Conservation (phyloP, 2,797 vertebrate genomes). For the Bryconaethiops microstoma region DNA sequence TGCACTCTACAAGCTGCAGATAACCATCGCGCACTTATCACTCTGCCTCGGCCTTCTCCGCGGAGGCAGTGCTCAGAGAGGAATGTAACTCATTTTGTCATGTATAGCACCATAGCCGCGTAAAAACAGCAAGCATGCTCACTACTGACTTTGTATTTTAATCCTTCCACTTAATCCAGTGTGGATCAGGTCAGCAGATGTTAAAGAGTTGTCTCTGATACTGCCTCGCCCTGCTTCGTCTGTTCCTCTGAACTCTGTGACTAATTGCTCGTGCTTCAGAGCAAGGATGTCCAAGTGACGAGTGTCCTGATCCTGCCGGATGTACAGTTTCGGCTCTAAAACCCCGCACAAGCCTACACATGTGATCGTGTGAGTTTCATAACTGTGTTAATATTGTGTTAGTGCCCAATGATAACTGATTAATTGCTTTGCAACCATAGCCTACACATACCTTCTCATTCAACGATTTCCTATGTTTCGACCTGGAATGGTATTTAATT, state of each 20-base stretch:
- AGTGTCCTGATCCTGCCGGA: too few relatives aligned
- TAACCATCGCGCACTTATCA: conserved; percentile 30
- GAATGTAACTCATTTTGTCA: conserved; percentile 26
- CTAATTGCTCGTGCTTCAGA: background rate
- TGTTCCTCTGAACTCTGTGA: background rate
- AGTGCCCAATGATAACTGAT: too few relatives aligned
- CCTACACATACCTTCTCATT: too few relatives aligned
- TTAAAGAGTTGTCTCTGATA: conserved; percentile 3
- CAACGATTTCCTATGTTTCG: too few relatives aligned
- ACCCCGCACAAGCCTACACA: too few relatives aligned
- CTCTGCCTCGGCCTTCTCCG: background rate
- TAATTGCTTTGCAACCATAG: too few relatives aligned
- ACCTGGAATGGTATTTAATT: too few relatives aligned
- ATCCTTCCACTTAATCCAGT: background rate
- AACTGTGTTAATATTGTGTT: too few relatives aligned
- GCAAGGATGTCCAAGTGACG: background rate
- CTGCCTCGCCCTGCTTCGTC: background rate
- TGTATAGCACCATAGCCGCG: background rate
- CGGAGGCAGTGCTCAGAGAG: conserved; percentile 28
- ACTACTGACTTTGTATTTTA: background rate
- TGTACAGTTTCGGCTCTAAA: too few relatives aligned
- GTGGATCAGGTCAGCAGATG: background rate
- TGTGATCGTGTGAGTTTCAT: too few relatives aligned
- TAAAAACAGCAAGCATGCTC: background rate
- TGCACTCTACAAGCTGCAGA: conserved; percentile 26